Evolutionary conservation across 2,888 invertebrate genomes (phyloP), one percentile per base, ranked within the genome.

Genomic region (Sphaeridia pumilis): DNA sequence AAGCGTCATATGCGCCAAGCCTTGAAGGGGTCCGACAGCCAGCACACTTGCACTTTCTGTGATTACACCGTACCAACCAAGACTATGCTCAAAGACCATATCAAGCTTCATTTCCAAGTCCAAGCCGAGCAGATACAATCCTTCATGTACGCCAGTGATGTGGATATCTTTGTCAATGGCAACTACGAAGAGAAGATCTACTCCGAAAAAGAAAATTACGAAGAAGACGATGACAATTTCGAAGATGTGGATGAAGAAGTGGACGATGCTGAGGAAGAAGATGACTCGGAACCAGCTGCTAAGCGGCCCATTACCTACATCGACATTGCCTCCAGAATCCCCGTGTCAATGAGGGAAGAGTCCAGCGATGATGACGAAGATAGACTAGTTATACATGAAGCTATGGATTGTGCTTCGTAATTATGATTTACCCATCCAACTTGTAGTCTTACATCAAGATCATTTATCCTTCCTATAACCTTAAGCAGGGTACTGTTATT

Each of bases 51-150:
- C 71, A 78, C 82, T 22, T 82, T 83, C 69, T 90, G 90, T 70
- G 86, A 87, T 71, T 84, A 84, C 69, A 81, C 82, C 24, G 83
- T 83, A 25, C 77, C 80, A 3, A 83, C 84, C 65, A 79, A 79
- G 53, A 79, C 82, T 66, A 79, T 83, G 60, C 73, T 88, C 31
- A 77, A 82, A 38, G 87, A 87, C 65, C 90, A 90, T 70, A 75
- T 81, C 36, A 82, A 83, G 67, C 74, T 85, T 49, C 89, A 89
- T 70, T 87, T 88, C 31, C 54, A 53, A 17, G 47, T 42, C 20
- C 49, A 48, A 14, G 31, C 17, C 7, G 53, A 48, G 21, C 22
- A 43, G 2, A 44, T 49, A n/a, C 35, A 53, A 7, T 49, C 48
- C 1, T 53, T 49, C 49, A 46, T 53, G 53, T 48, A 43, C 26